Percentiles rank a stretch among this genome's conserved stretches.
Conservation (phyloP, 2,113 vertebrate genomes). For the Phyllopteryx taeniolatus region DNA sequence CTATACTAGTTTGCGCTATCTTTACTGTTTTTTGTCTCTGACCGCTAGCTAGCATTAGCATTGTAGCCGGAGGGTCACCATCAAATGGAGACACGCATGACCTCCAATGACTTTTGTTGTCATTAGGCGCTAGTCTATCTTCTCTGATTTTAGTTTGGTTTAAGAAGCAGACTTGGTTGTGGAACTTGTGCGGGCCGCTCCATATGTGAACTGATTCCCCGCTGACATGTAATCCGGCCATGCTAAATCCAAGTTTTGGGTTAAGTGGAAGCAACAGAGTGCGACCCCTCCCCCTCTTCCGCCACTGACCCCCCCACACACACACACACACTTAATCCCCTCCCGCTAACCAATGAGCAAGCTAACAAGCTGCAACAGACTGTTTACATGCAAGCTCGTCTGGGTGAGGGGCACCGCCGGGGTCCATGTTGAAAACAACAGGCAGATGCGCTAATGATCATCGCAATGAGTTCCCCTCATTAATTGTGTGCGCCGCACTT, state of each 20-base stretch:
- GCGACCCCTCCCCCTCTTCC: not conserved
- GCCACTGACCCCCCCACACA: not conserved
- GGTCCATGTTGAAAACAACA: conserved; percentile 30
- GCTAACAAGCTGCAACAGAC: conserved; percentile 25
- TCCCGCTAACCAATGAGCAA: conserved; percentile 3
- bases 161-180: not conserved
- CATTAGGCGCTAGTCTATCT: not conserved
- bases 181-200: not conserved
- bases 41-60: too few species aligned
- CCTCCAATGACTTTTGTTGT: not conserved
- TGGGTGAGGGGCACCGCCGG: not conserved
- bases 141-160: not conserved
- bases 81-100: too few species aligned
- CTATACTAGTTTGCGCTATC: too few species aligned
- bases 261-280: conserved; percentile 42
- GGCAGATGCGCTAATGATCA: conserved; percentile 48
- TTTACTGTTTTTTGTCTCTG: too few species aligned
- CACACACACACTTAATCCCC: conserved; percentile 30
- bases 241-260: conserved; percentile 27
- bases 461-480: conserved; percentile 55
- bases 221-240: conserved; percentile 22
- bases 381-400: conserved; percentile 1
- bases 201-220: conserved; percentile 6
- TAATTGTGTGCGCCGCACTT: conserved; percentile 25
- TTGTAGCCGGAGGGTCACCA: too few species aligned